Conservation (phyloP, 2,888 invertebrate species). For the Ceriagrion tenellum region DNA sequence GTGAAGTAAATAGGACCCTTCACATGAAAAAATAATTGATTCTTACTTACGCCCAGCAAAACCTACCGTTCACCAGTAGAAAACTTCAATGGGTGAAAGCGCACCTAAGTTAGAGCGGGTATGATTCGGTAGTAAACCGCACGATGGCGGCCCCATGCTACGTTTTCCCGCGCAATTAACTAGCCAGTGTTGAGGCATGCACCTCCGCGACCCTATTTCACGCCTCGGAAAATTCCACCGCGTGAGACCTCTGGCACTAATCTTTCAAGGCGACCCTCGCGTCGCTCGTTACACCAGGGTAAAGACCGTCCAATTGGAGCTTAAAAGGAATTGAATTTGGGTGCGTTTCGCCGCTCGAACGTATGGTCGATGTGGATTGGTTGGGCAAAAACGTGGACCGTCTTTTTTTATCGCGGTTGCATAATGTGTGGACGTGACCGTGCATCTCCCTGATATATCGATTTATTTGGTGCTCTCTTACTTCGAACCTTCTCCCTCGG, state of each 20-base stretch:
- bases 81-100: no score
- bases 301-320: neutral
- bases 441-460: neutral
- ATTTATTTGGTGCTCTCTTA: neutral
- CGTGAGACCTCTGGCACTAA: neutral
- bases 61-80: no score
- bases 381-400: no score
- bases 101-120: no score
- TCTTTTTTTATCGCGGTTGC: no score
- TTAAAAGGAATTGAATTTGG: slow-evolving; percentile 3
- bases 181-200: neutral
- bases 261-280: neutral
- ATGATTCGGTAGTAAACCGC: no score
- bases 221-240: neutral
- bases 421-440: neutral
- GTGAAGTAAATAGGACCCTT: no score
- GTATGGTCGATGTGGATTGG: neutral
- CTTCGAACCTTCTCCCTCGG: neutral
- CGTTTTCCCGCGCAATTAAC: no score
- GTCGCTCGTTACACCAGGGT: neutral
- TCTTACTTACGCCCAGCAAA: no score
- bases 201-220: neutral
- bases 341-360: neutral
- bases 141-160: no score
- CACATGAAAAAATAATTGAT: no score